phyloP scores from a whole-genome alignment of 2,888 invertebrate species.

The Trimorus sp. region DNA sequence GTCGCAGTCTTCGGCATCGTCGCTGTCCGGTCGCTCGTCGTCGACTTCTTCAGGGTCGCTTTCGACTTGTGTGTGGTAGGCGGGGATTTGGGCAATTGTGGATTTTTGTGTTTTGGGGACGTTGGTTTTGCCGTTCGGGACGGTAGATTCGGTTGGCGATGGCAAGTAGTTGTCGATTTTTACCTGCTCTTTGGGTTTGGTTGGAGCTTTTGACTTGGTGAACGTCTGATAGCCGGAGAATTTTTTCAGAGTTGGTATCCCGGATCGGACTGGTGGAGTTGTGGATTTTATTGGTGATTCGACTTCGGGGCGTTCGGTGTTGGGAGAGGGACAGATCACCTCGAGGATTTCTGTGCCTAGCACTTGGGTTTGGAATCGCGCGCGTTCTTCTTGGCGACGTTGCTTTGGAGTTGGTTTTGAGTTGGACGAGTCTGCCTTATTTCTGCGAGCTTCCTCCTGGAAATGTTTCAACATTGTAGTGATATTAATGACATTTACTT shows the following conservation, averaged over 20 bases:
- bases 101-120: constrained; percentile 14
- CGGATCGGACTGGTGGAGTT: constrained; percentile 76
- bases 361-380: constrained; percentile 88
- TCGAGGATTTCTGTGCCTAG: constrained; percentile 78
- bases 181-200: constrained; percentile 44
- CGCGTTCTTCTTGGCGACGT: constrained; percentile 85
- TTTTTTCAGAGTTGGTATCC: constrained; percentile 74
- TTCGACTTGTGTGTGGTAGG: constrained; percentile 20
- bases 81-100: constrained; percentile 9
- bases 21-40: constrained; percentile 33
- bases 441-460: constrained; percentile 64
- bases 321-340: constrained; percentile 60
- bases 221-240: constrained; percentile 67
- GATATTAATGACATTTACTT: too few relatives aligned
- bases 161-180: neutral
- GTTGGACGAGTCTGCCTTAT: constrained; percentile 73
- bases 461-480: too few relatives aligned
- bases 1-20: constrained; percentile 60
- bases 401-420: constrained; percentile 85
- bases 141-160: neutral
- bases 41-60: constrained; percentile 46
- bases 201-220: constrained; percentile 40
- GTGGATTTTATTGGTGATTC: constrained; percentile 81
- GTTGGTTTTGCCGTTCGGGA: constrained; percentile 8
- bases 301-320: constrained; percentile 25